phyloP scores from a whole-genome alignment of 2,797 vertebrate genomes.

The Pagetopsis macropterus region DNA sequence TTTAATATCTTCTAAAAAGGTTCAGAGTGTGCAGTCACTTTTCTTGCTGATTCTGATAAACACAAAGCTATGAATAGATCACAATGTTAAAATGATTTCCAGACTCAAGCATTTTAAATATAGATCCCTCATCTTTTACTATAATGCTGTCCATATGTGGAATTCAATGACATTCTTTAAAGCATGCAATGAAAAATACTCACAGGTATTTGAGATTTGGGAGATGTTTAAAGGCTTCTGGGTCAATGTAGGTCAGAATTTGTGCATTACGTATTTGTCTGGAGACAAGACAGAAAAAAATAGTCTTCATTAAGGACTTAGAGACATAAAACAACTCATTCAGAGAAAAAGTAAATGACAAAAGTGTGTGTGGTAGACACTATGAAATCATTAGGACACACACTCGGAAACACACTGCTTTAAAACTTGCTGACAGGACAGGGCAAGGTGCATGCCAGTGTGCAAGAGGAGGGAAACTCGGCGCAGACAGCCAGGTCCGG shows the following conservation, averaged over 20 bases:
- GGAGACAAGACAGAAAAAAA: slow-evolving; percentile 49
- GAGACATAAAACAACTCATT: slow-evolving; percentile 4
- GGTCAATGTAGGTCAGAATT: slow-evolving; percentile 87
- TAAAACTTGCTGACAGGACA: slow-evolving; percentile 44
- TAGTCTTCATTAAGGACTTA: not conserved
- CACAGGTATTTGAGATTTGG: slow-evolving; percentile 93
- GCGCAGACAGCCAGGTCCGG: slow-evolving; percentile 47
- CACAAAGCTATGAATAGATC: slow-evolving; percentile 26
- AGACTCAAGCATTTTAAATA: slow-evolving; percentile 38
- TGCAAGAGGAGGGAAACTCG: slow-evolving; percentile 33
- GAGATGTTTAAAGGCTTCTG: slow-evolving; percentile 90
- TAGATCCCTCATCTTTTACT: slow-evolving; percentile 4
- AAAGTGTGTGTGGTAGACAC: not conserved
- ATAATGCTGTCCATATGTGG: slow-evolving; percentile 26
- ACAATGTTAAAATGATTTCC: slow-evolving; percentile 33
- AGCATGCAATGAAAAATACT: slow-evolving; percentile 73
- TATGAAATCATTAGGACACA: slow-evolving; percentile 5
- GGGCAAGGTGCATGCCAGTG: slow-evolving; percentile 43
- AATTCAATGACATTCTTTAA: not conserved
- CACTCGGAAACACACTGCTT: slow-evolving; percentile 23
- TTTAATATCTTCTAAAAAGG: slow-evolving; percentile 9
- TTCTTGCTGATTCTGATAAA: slow-evolving; percentile 17
- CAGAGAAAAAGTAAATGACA: slow-evolving; percentile 3
- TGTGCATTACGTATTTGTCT: slow-evolving; percentile 96
- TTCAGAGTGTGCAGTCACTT: not conserved